A percentile compares a stretch with the other conserved stretches of the same genome.
These are phyloP conservation scores for Nyleta sp. DNA, from an alignment of 2,888 invertebrate genomes.

Conservation along the genomic window DNA sequence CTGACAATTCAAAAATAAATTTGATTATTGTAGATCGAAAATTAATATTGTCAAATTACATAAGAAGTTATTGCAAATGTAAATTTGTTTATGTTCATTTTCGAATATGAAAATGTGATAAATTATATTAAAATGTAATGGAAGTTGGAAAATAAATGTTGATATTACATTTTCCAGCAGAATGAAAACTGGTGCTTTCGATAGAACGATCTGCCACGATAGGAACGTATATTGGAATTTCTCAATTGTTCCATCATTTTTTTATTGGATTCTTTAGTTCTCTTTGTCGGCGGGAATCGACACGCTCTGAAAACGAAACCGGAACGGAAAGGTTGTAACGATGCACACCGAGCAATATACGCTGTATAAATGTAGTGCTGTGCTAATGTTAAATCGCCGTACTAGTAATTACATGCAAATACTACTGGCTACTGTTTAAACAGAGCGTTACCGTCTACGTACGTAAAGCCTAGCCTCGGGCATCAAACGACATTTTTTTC, in stretches of 20 bases:
- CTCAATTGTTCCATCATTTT: slow-evolving; percentile 57
- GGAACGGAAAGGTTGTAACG: slow-evolving; percentile 70
- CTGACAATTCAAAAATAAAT: too few species aligned
- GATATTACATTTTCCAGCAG: slow-evolving; percentile 56
- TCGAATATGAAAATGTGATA: too few species aligned
- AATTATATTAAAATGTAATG: too few species aligned
- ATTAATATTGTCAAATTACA: too few species aligned
- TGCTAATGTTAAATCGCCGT: slow-evolving; percentile 76
- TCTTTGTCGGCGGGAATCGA: slow-evolving; percentile 58
- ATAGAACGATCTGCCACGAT: slow-evolving; percentile 53
- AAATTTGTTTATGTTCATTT: too few species aligned
- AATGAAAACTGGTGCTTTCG: slow-evolving; percentile 50
- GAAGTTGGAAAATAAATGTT: slow-evolving; percentile 58
- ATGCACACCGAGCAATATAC: slow-evolving; percentile 60
- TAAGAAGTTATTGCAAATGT: too few species aligned
- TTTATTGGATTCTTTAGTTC: slow-evolving; percentile 56
- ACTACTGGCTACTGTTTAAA: slow-evolving; percentile 74
- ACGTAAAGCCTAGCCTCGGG: slow-evolving; percentile 26
- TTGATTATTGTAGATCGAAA: too few species aligned
- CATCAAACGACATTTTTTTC: slow-evolving; percentile 47
- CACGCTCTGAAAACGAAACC: slow-evolving; percentile 68
- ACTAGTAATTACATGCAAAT: slow-evolving; percentile 77
- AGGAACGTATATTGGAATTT: slow-evolving; percentile 60
- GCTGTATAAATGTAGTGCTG: slow-evolving; percentile 72
- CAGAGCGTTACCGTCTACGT: slow-evolving; percentile 65